A percentile compares a stretch with the other conserved stretches of the same genome.
These are phyloP conservation scores for Gymnocypris eckloni DNA, from an alignment of 2,797 vertebrate species.

Conservation along the genomic window DNA sequence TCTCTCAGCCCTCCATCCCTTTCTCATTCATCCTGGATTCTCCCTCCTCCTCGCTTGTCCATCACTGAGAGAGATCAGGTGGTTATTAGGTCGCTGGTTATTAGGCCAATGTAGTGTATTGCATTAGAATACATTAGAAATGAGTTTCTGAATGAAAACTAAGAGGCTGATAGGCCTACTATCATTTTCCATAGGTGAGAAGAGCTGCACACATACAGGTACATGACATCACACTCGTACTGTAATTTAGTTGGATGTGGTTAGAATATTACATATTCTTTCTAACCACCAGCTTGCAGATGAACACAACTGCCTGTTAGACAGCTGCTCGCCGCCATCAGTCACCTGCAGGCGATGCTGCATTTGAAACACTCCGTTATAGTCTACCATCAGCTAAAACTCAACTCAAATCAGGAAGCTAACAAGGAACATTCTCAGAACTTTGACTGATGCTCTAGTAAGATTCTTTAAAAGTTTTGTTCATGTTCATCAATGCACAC, in stretches of 20 bases:
- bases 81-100: conserved; percentile 38
- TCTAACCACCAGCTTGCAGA: neutral
- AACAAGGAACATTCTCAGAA: neutral
- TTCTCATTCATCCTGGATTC: conserved; percentile 25
- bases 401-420: conserved; percentile 8
- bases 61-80: conserved; percentile 8
- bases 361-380: neutral
- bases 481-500: neutral
- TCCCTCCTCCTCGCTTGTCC: conserved; percentile 34
- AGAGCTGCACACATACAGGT: neutral
- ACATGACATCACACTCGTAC: neutral
- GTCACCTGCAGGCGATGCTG: neutral
- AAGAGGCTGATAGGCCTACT: neutral
- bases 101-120: conserved; percentile 24
- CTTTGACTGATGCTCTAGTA: neutral
- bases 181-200: neutral
- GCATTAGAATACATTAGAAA: conserved; percentile 21
- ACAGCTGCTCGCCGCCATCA: neutral
- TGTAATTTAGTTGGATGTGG: neutral
- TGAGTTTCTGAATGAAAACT: conserved; percentile 10
- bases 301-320: neutral
- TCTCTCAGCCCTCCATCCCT: conserved; percentile 26
- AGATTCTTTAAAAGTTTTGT: neutral
- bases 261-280: neutral
- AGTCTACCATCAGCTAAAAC: neutral